A percentile compares a stretch with the other conserved stretches of the same genome.
Evolutionary conservation across 1,140 invertebrate genomes (phyloP).

Genomic region (Drosophila funebris): DNA sequence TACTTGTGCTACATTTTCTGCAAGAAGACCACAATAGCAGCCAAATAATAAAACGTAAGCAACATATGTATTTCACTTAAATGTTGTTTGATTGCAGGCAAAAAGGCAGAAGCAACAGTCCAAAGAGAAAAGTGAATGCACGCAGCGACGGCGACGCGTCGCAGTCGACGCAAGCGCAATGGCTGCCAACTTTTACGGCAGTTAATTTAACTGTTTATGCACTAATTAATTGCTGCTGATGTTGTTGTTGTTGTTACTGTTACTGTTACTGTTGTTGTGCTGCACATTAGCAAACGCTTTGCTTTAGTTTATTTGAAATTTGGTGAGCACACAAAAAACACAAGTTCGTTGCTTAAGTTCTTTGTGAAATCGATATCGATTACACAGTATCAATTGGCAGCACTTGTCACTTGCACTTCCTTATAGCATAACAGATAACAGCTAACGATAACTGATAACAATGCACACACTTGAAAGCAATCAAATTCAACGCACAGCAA

Average conservation of each 20-base stretch:
- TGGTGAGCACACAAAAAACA: too few relatives aligned
- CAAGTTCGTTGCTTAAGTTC: conserved; percentile 74
- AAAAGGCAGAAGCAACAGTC: conserved; percentile 17
- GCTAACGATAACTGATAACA: not conserved
- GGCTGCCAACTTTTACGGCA: conserved; percentile 43
- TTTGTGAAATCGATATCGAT: conserved; percentile 41
- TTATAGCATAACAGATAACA: conserved; percentile 9
- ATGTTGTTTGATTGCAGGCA: conserved; percentile 36
- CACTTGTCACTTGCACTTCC: conserved; percentile 17
- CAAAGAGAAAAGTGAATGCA: conserved; percentile 71
- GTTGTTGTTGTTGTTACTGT: conserved; percentile 15
- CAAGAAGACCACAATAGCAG: conserved; percentile 29
- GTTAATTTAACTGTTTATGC: conserved; percentile 81
- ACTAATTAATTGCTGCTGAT: conserved; percentile 76
- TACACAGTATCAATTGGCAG: conserved; percentile 11
- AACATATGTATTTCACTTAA: conserved; percentile 16
- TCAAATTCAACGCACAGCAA: not conserved
- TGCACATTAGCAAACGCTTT: conserved; percentile 19
- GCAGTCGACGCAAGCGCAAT: not conserved
- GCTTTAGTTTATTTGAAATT: conserved; percentile 13
- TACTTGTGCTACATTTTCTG: conserved; percentile 64
- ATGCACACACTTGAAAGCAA: not conserved
- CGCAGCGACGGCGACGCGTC: conserved; percentile 13
- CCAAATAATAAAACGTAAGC: conserved; percentile 7
- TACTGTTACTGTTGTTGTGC: conserved; percentile 37